Conservation (phyloP, 1,140 invertebrate species). For the Camponotus floridanus region DNA sequence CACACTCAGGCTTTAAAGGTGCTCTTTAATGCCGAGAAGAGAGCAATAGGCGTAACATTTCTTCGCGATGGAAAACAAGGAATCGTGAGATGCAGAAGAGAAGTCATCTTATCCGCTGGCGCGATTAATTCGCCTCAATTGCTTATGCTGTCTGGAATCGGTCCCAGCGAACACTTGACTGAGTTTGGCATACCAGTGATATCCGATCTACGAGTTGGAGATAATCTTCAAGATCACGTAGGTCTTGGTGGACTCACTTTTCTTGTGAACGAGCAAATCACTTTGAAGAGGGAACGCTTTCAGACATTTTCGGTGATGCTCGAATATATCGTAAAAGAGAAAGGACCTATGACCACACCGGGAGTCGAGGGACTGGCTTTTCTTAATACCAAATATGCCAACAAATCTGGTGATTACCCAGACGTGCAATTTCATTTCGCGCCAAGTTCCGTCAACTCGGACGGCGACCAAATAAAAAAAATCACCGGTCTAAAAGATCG, state of each 20-base stretch:
- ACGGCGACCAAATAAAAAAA: constrained; percentile 91
- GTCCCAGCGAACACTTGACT: constrained; percentile 92
- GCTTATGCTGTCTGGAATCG: constrained; percentile 96
- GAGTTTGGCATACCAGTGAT: constrained; percentile 92
- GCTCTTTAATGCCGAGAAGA: constrained; percentile 89
- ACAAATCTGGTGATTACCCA: constrained; percentile 91
- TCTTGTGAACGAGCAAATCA: constrained; percentile 92
- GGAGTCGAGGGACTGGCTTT: constrained; percentile 94
- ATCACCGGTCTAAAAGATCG: constrained; percentile 92
- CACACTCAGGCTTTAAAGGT: constrained; percentile 92
- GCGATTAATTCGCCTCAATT: constrained; percentile 93
- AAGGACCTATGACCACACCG: constrained; percentile 92
- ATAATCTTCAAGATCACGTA: constrained; percentile 95
- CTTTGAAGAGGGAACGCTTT: constrained; percentile 92
- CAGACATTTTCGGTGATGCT: constrained; percentile 92
- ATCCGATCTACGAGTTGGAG: constrained; percentile 92
- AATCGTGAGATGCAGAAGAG: constrained; percentile 90
- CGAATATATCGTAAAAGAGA: constrained; percentile 93
- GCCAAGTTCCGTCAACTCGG: constrained; percentile 93
- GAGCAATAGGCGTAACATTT: constrained; percentile 93
- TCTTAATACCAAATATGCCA: constrained; percentile 94
- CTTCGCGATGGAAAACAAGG: constrained; percentile 88
- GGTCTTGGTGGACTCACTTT: constrained; percentile 94
- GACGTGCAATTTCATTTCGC: constrained; percentile 96
- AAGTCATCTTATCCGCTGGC: constrained; percentile 94